These are phyloP conservation scores for Aphidoletes aphidimyza DNA, from an alignment of 2,888 invertebrate genomes.

Conservation along the genomic window DNA sequence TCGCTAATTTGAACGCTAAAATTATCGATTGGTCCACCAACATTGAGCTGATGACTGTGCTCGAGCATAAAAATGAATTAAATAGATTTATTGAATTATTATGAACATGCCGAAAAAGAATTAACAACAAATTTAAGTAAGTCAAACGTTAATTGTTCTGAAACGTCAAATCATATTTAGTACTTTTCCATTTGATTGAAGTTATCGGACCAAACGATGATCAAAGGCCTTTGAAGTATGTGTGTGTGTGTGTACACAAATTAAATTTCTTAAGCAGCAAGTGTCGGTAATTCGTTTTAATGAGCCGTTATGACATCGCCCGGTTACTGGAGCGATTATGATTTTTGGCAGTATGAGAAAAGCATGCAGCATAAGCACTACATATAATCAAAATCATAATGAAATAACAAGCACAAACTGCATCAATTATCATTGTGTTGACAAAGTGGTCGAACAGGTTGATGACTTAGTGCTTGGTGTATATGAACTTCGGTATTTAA, in stretches of 20 bases:
- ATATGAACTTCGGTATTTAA: not conserved
- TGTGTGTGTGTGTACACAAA: not conserved
- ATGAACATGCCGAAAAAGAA: not conserved
- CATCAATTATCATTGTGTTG: constrained; percentile 48
- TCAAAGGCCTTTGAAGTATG: not conserved
- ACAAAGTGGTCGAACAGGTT: constrained; percentile 34
- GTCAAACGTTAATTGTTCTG: constrained; percentile 11
- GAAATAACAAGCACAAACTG: constrained; percentile 1
- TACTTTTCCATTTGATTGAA: not conserved
- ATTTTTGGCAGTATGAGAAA: not conserved
- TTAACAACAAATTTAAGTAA: not conserved
- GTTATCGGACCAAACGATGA: not conserved
- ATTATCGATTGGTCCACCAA: not conserved
- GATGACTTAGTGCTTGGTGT: not conserved
- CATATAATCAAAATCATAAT: not conserved
- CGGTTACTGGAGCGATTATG: no score
- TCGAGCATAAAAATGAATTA: not conserved
- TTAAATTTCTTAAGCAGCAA: no score
- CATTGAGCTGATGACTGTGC: not conserved
- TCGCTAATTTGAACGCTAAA: constrained; percentile 5
- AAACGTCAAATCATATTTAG: not conserved
- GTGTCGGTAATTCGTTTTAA: no score
- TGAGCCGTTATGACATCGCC: no score
- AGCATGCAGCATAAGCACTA: not conserved
- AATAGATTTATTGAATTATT: not conserved